phyloP scores from a whole-genome alignment of 1,140 invertebrate genomes.

The Lysiphlebus fabarum region DNA sequence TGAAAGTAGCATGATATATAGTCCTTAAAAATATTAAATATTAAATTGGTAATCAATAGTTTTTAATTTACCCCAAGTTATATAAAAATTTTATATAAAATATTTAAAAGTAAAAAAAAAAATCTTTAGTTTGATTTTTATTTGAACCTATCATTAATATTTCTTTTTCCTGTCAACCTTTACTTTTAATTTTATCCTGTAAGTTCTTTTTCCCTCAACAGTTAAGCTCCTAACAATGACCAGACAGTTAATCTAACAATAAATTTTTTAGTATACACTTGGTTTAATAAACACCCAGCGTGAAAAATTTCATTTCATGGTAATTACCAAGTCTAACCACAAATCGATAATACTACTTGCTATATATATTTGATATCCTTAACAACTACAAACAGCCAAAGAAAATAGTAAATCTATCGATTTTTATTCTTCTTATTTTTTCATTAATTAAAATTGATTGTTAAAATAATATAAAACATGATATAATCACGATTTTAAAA shows the following conservation, averaged over 20 bases:
- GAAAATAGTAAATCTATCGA: not conserved
- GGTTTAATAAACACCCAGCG: not conserved
- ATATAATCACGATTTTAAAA: too few relatives aligned
- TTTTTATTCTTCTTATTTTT: not conserved
- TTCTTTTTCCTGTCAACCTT: not conserved
- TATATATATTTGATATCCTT: constrained; percentile 2
- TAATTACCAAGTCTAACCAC: constrained; percentile 13
- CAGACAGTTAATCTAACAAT: constrained; percentile 9
- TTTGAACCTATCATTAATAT: not conserved
- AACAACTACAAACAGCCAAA: not conserved
- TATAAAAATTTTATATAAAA: too few relatives aligned
- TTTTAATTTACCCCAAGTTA: too few relatives aligned
- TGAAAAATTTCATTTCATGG: constrained; percentile 7
- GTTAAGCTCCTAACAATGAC: too few relatives aligned
- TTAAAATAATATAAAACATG: too few relatives aligned
- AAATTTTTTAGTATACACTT: constrained; percentile 15
- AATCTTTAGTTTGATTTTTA: too few relatives aligned
- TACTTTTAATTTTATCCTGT: not conserved
- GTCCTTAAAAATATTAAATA: not conserved
- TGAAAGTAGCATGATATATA: not conserved
- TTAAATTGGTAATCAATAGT: too few relatives aligned
- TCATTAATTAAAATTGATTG: not conserved
- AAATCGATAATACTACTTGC: constrained; percentile 17
- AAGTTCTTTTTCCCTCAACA: too few relatives aligned
- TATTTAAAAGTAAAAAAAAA: too few relatives aligned